Conservation (phyloP, 2,113 vertebrate species). For the Muntiacus reevesi region DNA sequence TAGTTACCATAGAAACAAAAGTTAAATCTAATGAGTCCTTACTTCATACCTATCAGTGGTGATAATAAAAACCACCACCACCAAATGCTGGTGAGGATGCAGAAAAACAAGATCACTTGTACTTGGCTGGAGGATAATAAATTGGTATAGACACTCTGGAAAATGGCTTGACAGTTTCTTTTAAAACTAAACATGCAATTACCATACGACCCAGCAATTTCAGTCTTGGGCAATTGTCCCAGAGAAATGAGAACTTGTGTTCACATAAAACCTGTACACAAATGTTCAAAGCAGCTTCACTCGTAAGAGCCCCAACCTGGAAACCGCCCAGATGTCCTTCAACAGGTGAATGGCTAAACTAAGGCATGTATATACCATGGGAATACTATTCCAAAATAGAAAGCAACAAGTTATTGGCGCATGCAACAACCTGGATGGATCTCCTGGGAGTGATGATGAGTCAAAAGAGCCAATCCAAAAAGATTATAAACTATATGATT, state of each 20-base stretch:
- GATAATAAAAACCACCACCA: neutral
- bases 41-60: neutral
- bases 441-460: neutral
- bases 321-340: neutral
- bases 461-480: neutral
- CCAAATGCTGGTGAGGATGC: neutral
- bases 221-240: neutral
- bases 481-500: neutral
- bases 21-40: neutral
- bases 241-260: conserved; percentile 6
- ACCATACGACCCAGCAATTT: neutral
- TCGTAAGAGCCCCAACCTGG: neutral
- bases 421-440: neutral
- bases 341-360: neutral
- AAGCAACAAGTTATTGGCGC: neutral
- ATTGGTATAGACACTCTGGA: neutral
- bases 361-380: neutral
- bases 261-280: neutral
- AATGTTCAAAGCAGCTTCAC: neutral
- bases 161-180: neutral
- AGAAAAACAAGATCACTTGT: neutral
- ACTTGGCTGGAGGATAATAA: neutral
- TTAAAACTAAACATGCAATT: neutral
- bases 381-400: neutral
- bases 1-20: neutral